phyloP scores from a whole-genome alignment of 2,888 invertebrate species.

The Eumacrocentrus americanus region DNA sequence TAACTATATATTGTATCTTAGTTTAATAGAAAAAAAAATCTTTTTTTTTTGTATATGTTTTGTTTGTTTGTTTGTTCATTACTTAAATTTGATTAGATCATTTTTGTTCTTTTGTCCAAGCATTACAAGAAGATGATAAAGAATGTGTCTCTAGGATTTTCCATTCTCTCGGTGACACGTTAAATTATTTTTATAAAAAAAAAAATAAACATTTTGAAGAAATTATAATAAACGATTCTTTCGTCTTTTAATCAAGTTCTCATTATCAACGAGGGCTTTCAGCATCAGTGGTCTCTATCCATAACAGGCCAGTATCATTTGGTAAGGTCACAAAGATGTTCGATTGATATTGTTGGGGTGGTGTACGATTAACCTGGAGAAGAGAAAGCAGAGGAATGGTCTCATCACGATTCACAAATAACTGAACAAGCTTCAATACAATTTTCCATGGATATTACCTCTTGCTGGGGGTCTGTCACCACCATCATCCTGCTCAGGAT shows the following conservation, averaged over 20 bases:
- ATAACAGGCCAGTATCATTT: slow-evolving; percentile 52
- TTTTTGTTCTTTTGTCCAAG: no score
- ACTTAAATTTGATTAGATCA: neutral
- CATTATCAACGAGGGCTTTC: neutral
- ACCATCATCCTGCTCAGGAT: slow-evolving; percentile 59
- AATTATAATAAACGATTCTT: no score
- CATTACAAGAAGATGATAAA: no score
- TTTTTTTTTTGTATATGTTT: neutral
- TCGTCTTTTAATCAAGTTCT: neutral
- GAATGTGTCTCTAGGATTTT: neutral
- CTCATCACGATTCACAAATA: slow-evolving; percentile 6
- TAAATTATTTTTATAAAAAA: no score
- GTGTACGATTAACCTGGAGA: slow-evolving; percentile 15
- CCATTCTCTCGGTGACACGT: neutral
- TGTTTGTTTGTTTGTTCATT: neutral
- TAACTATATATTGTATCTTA: no score
- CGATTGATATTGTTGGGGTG: slow-evolving; percentile 36
- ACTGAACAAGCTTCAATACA: no score
- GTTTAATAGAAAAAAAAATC: no score
- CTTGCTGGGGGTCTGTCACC: slow-evolving; percentile 49
- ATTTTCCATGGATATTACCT: slow-evolving; percentile 41
- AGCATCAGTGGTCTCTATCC: slow-evolving; percentile 48
- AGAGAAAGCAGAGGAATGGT: slow-evolving; percentile 17
- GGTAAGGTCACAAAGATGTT: slow-evolving; percentile 46
- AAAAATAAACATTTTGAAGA: no score